These are phyloP conservation scores for Cassiopea xamachana DNA, from an alignment of 30 jellyfish, hydroid and myxozoan genomes.

Conservation along the genomic window DNA sequence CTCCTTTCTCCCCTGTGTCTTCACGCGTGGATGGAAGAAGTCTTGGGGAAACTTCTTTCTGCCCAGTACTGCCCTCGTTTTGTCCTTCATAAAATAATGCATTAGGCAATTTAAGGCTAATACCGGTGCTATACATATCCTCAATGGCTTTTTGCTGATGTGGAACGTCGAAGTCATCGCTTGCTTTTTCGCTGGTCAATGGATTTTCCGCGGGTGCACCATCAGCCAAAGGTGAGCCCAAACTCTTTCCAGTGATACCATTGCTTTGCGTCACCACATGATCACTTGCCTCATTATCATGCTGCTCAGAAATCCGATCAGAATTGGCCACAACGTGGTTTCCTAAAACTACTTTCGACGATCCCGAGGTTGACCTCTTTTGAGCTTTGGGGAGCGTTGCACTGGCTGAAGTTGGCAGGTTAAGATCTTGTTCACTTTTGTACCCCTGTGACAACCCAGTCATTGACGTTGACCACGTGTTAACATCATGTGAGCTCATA, in stretches of 20 bases:
- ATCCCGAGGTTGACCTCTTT: not conserved
- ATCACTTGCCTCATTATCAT: not conserved
- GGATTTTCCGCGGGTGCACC: not conserved
- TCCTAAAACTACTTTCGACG: not conserved
- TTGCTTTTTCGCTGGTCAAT: not conserved
- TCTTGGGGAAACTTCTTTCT: constrained; percentile 8
- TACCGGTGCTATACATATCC: not conserved
- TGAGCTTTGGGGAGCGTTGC: constrained; percentile 10
- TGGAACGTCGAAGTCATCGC: not conserved
- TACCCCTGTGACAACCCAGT: constrained; percentile 31
- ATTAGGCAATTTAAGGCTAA: not conserved
- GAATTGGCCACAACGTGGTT: not conserved
- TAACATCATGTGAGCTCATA: constrained; percentile 38
- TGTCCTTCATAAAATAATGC: not conserved
- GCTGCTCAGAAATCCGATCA: constrained; percentile 19
- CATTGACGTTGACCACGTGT: constrained; percentile 71
- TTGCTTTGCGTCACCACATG: not conserved
- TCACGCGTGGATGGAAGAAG: not conserved
- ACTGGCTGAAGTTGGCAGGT: constrained; percentile 1
- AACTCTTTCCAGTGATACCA: not conserved
- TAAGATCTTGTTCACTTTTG: constrained; percentile 34
- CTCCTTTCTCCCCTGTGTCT: not conserved
- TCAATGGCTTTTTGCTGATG: not conserved
- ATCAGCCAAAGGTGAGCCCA: not conserved
- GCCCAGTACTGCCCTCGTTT: not conserved